A percentile compares a stretch with the other conserved stretches of the same genome.
Conservation (phyloP, 2,113 vertebrate genomes). For the human (Homo sapiens) region DNA sequence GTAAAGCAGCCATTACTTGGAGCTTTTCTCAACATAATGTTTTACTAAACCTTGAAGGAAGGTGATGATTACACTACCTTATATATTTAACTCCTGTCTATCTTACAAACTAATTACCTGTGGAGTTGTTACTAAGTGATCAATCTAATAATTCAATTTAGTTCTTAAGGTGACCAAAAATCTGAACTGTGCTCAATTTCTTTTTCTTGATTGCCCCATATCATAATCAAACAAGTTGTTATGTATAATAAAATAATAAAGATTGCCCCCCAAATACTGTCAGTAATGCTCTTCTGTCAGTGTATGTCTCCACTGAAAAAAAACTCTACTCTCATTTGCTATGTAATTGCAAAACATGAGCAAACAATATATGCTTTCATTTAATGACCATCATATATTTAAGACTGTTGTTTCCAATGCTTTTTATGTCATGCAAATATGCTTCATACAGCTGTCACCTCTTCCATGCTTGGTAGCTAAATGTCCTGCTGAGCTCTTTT, state of each 20-base stretch:
- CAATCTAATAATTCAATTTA: constrained; percentile 12
- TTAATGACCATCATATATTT: background rate
- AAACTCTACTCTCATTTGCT: background rate
- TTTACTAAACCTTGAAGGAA: background rate
- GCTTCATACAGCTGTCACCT: background rate
- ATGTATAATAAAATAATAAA: constrained; percentile 37
- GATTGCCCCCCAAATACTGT: background rate
- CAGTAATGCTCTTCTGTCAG: background rate
- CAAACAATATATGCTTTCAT: background rate
- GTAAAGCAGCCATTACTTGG: background rate
- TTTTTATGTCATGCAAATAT: background rate
- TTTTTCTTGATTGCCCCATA: background rate
- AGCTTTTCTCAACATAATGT: background rate
- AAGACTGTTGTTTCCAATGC: background rate
- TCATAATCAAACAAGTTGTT: constrained; percentile 22
- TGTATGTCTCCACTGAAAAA: background rate
- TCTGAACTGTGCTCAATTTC: background rate
- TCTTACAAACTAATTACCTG: background rate
- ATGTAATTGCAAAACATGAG: background rate
- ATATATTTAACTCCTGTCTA: background rate
- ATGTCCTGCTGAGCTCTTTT: background rate
- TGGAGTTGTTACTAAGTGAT: constrained; percentile 35
- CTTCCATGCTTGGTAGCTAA: background rate
- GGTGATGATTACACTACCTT: background rate
- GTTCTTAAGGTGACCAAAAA: background rate